A percentile compares a stretch with the other conserved stretches of the same genome.
phyloP scores from a whole-genome alignment of 2,888 invertebrate genomes.

The Lasioglossum marginatum region DNA sequence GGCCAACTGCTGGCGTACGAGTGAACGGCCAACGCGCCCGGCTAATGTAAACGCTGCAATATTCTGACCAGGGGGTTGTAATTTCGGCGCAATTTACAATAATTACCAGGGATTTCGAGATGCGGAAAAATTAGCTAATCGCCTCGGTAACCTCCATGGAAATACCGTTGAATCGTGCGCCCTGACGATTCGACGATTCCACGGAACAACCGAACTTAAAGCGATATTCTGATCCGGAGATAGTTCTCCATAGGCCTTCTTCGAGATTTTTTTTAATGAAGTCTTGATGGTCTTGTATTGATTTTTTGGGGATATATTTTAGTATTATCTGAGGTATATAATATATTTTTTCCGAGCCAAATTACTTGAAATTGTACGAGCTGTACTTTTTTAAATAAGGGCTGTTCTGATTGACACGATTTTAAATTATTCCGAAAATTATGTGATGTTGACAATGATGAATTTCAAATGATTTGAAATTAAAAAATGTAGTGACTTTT shows the following conservation, averaged over 20 bases:
- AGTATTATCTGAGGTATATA: not conserved
- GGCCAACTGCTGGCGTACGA: conserved; percentile 2
- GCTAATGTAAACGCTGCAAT: conserved; percentile 41
- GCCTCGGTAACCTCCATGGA: not conserved
- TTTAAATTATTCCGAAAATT: no score
- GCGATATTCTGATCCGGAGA: not conserved
- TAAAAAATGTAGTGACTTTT: no score
- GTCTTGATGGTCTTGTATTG: not conserved
- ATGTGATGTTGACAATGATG: no score
- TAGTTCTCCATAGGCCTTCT: not conserved
- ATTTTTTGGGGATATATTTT: not conserved
- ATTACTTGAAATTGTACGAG: no score
- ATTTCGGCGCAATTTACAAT: conserved; percentile 36
- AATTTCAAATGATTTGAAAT: no score
- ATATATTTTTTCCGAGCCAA: no score
- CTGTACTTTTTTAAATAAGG: no score
- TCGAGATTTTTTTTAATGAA: not conserved
- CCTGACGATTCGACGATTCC: conserved; percentile 18
- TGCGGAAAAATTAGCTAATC: conserved; percentile 15
- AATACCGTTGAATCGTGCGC: not conserved
- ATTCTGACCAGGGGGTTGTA: conserved; percentile 31
- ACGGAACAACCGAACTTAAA: not conserved
- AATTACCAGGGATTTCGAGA: conserved; percentile 18
- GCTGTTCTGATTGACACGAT: no score
- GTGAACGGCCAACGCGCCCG: conserved; percentile 6